Conservation (phyloP, 2,888 invertebrate genomes). For the Vesta saturnalis region DNA sequence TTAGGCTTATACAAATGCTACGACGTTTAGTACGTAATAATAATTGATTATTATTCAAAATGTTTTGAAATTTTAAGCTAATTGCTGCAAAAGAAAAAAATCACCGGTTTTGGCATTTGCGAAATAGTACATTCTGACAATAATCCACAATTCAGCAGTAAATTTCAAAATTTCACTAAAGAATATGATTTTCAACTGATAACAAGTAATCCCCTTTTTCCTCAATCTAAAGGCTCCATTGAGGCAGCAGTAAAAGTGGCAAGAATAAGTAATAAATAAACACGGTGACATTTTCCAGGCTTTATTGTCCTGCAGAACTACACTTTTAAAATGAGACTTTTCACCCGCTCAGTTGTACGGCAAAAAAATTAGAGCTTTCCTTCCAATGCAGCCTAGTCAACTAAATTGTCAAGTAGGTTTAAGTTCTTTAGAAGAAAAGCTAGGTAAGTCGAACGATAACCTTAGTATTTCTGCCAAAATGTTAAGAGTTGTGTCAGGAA, state of each 20-base stretch:
- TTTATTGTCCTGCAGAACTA: conserved; percentile 22
- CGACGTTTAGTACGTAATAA: conserved; percentile 17
- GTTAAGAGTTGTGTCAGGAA: too few species aligned
- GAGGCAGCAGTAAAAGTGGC: conserved; percentile 31
- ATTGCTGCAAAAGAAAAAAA: conserved; percentile 21
- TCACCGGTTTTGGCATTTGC: conserved; percentile 37
- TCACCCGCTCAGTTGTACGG: conserved; percentile 19
- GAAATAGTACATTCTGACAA: conserved; percentile 36
- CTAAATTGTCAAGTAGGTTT: background rate
- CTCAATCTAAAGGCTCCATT: conserved; percentile 30
- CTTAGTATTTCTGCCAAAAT: too few species aligned
- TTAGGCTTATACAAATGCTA: conserved; percentile 35
- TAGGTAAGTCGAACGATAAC: background rate
- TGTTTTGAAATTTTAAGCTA: conserved; percentile 9
- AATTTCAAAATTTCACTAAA: conserved; percentile 6
- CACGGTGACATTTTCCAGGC: conserved; percentile 15
- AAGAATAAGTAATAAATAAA: conserved; percentile 30
- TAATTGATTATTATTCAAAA: conserved; percentile 35
- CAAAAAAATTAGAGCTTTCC: background rate
- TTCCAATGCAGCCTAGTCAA: conserved; percentile 11
- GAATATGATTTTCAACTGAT: conserved; percentile 27
- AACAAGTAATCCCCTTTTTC: conserved; percentile 39
- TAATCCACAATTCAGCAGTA: conserved; percentile 8
- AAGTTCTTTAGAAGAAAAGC: background rate
- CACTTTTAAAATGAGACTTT: conserved; percentile 29